Evolutionary conservation across 2,113 vertebrate species (phyloP), one percentile per base, ranked within the genome.

Genomic region (Tiliqua scincoides): DNA sequence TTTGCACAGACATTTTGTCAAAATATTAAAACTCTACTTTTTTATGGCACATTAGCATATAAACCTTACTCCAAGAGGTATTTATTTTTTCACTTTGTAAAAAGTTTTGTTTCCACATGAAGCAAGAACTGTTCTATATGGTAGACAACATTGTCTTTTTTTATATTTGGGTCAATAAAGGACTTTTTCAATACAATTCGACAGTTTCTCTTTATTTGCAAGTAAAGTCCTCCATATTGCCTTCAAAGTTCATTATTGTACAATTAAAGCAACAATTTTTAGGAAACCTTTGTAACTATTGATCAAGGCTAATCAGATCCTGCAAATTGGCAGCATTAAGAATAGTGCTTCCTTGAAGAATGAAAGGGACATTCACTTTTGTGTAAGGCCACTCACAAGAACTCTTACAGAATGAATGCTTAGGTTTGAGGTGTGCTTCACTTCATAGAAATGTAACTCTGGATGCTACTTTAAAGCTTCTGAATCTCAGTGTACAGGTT

Each of bases 51-150:
- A 93, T 96, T 97, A 96, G 96, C 96, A 96, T 97, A 95, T 96
- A 96, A 96, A 96, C 97, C 97, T 97, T 96, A 96, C 96, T 97
- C 95, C 93, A 95, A 97, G 96, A 98, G 96, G 96, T 96, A 98
- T 97, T 98, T 97, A 97, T 98, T 97, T 97, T 98, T 98, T 96
- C 97, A 97, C 96, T 96, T 96, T 97, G 95, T 98, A 97, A 96
- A 97, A 96, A 96, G 95, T 96, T 97, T 98, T 98, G 97, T 98
- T 99, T 99, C 97, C 98, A 97, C 98, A 97, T 98, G 96, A 98
- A 98, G 97, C 97, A 97, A 98, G 97, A 97, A 96, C 95, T 97
- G 97, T 97, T 96, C 92, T 98, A 96, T 98, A 97, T 97, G 90
- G 81, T 96, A 97, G 94, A 96, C 94, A 94, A 97, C 96, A 96